Base-by-base conservation (phyloP, 1,140 invertebrate species). In the Aphidius ervi region DNA sequence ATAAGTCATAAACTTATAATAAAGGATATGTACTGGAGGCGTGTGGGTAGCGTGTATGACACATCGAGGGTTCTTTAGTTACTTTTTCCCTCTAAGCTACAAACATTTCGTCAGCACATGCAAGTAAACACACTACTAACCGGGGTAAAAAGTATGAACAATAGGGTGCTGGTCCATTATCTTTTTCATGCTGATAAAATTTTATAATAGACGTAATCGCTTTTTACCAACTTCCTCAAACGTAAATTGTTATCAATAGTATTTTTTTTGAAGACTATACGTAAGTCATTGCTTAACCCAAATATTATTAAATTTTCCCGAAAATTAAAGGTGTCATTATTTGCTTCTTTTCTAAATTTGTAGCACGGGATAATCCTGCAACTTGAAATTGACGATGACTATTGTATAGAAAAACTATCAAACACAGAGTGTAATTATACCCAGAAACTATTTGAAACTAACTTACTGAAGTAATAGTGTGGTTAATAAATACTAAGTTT, bases 401-500 rank as follows among this genome's bases (percentile, higher is more conserved):
- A 31, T 31, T 31, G 2, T 31, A 31, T 31, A 3, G 0, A n/a
- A 9, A 53, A 40, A 42, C 42, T 53, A 53, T 9, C 5, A 10
- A 40, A 75, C 76, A 74, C 74, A 72, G 72, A 72, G 71, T 74
- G 71, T 73, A 77, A 4, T 9, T n/a, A 47, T 47, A 47, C n/a
- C n/a, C 16, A 16, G 6, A 47, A n/a, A 47, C n/a, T 16, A 16
- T 16, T 20, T 48, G 46, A 20, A 42, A 16, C 70, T 75, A 77
- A 71, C 73, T 79, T 79, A 78, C 75, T 68, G 70, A 80, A 75
- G 68, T 76, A 80, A 80, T 77, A 78, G 78, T 75, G 78, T 80
- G 78, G 79, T 79, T 79, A 79, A 80, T 80, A 80, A 80, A 76
- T 76, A 73, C 78, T 80, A 78, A 80, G 77, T 78, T 79, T 77